phyloP scores from a whole-genome alignment of 2,113 vertebrate species.

The Triplophysa dalaica region DNA sequence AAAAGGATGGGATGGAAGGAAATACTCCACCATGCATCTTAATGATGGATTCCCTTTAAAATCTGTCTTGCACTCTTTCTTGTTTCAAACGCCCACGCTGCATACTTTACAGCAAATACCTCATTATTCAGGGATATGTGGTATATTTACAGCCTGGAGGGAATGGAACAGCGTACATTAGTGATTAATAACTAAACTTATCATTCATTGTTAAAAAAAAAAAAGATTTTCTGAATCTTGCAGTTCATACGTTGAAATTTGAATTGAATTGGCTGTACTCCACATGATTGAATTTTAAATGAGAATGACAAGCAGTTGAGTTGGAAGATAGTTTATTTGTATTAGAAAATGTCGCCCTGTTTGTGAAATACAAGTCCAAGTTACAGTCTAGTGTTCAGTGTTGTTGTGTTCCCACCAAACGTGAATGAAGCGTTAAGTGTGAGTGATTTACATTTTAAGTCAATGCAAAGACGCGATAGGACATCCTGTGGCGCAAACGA shows the following conservation, averaged over 20 bases:
- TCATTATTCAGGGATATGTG: conserved; percentile 22
- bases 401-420: too few relatives aligned
- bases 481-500: too few relatives aligned
- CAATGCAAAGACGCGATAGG: too few relatives aligned
- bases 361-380: too few relatives aligned
- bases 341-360: too few relatives aligned
- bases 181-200: conserved; percentile 25
- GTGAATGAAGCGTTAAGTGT: too few relatives aligned
- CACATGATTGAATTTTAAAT: not conserved
- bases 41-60: conserved; percentile 58
- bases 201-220: not conserved
- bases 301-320: not conserved
- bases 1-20: conserved; percentile 57
- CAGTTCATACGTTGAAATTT: not conserved
- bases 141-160: conserved; percentile 26
- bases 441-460: too few relatives aligned
- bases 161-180: conserved; percentile 8
- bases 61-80: conserved; percentile 32
- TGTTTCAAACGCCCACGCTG: not conserved
- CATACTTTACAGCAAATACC: conserved; percentile 30
- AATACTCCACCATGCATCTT: conserved; percentile 63
- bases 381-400: too few relatives aligned
- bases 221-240: too few relatives aligned
- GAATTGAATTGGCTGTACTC: not conserved
- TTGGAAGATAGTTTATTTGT: too few relatives aligned